A percentile compares a stretch with the other conserved stretches of the same genome.
Evolutionary conservation across 2,888 invertebrate species (phyloP).

Genomic region (Athrips mouffetella): DNA sequence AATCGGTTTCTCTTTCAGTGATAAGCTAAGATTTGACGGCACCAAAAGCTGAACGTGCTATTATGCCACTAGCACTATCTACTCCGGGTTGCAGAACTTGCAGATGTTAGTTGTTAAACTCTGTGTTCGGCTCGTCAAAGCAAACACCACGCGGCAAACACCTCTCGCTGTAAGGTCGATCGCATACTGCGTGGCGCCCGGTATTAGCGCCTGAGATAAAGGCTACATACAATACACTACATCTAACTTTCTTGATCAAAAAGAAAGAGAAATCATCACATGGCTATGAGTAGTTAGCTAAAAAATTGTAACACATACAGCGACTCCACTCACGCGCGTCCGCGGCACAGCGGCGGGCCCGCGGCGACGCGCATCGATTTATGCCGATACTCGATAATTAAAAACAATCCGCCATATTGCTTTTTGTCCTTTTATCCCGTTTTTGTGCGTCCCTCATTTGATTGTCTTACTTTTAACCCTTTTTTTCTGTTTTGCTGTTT

Average conservation of each 20-base stretch:
- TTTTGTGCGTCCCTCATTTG: constrained; percentile 77
- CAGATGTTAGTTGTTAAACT: too few species aligned
- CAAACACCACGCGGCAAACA: too few species aligned
- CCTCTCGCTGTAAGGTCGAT: neutral
- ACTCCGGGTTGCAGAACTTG: too few species aligned
- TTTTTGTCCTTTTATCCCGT: constrained; percentile 72
- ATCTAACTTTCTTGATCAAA: neutral
- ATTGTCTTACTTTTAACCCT: constrained; percentile 65
- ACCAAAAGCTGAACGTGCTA: too few species aligned
- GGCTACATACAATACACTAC: too few species aligned
- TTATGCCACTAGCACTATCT: too few species aligned
- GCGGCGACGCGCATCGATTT: constrained; percentile 76
- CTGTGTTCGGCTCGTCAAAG: too few species aligned
- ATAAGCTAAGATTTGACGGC: too few species aligned
- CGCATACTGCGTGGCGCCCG: too few species aligned
- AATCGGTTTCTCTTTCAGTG: too few species aligned
- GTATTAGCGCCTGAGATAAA: too few species aligned
- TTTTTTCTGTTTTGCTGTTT: constrained; percentile 48
- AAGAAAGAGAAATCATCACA: neutral
- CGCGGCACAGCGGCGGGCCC: constrained; percentile 54
- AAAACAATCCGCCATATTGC: constrained; percentile 78
- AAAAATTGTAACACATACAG: neutral
- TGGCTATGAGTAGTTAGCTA: too few species aligned
- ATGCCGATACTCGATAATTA: constrained; percentile 79
- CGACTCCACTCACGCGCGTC: constrained; percentile 44